A percentile compares a stretch with the other conserved stretches of the same genome.
These are phyloP conservation scores for Gymnocephalus cernua DNA, from an alignment of 2,113 vertebrate species.

Conservation along the genomic window DNA sequence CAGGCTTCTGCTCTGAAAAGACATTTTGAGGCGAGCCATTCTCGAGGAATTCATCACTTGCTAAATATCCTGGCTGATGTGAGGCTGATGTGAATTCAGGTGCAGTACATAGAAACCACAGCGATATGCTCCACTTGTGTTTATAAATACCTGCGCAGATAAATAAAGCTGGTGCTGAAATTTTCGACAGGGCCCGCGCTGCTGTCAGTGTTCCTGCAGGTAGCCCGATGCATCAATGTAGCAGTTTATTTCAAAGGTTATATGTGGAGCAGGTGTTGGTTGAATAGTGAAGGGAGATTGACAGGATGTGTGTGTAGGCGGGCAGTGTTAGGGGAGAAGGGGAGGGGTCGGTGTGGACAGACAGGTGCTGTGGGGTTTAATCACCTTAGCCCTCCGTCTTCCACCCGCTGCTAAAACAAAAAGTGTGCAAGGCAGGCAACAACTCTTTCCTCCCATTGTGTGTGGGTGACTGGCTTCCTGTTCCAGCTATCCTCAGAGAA, in stretches of 20 bases:
- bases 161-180: constrained; percentile 74
- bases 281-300: constrained; percentile 54
- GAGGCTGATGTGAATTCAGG: constrained; percentile 61
- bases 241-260: constrained; percentile 61
- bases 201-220: constrained; percentile 56
- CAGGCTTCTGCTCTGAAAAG: constrained; percentile 68
- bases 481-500: constrained; percentile 60
- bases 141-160: constrained; percentile 72
- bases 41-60: constrained; percentile 72
- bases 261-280: constrained; percentile 54
- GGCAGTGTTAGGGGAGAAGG: constrained; percentile 14
- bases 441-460: constrained; percentile 83
- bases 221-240: constrained; percentile 43
- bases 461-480: constrained; percentile 67
- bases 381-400: constrained; percentile 59
- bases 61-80: constrained; percentile 54
- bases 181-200: constrained; percentile 36
- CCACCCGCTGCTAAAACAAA: constrained; percentile 70
- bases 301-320: constrained; percentile 62
- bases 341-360: constrained; percentile 46
- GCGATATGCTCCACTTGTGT: constrained; percentile 58
- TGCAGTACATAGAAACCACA: constrained; percentile 59
- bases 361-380: constrained; percentile 78
- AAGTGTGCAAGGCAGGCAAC: constrained; percentile 74
- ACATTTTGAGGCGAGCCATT: constrained; percentile 51